phyloP scores from a whole-genome alignment of 2,797 vertebrate genomes.

The Eulemur rubriventer region DNA sequence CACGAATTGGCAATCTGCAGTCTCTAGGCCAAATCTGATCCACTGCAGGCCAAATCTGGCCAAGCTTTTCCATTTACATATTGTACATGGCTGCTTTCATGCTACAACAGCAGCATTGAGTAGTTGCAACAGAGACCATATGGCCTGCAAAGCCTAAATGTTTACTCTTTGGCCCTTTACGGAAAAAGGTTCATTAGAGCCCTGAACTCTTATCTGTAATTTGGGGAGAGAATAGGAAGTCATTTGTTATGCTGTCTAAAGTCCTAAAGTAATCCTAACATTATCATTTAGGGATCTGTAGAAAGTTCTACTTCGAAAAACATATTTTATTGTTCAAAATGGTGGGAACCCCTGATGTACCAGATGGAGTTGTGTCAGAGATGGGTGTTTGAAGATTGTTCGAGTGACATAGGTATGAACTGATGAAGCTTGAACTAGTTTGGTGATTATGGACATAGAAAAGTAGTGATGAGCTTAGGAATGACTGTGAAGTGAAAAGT shows the following conservation, averaged over 20 bases:
- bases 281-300: not conserved
- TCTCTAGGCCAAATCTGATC: not conserved
- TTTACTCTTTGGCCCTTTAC: not conserved
- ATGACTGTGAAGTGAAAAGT: not conserved
- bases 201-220: not conserved
- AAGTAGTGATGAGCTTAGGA: not conserved
- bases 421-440: not conserved
- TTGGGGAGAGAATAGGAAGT: not conserved
- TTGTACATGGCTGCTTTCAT: not conserved
- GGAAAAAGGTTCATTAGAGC: not conserved
- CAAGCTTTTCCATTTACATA: not conserved
- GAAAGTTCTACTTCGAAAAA: not conserved
- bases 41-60: not conserved
- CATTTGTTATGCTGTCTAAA: not conserved
- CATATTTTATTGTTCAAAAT: not conserved
- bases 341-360: not conserved
- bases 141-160: not conserved
- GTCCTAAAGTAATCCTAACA: not conserved
- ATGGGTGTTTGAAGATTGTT: not conserved
- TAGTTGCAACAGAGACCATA: not conserved
- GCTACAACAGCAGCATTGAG: not conserved
- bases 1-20: not conserved
- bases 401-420: not conserved
- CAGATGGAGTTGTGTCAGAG: not conserved
- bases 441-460: not conserved